Conservation (phyloP, 2,797 vertebrate genomes). For the Enteromius treurensis region DNA sequence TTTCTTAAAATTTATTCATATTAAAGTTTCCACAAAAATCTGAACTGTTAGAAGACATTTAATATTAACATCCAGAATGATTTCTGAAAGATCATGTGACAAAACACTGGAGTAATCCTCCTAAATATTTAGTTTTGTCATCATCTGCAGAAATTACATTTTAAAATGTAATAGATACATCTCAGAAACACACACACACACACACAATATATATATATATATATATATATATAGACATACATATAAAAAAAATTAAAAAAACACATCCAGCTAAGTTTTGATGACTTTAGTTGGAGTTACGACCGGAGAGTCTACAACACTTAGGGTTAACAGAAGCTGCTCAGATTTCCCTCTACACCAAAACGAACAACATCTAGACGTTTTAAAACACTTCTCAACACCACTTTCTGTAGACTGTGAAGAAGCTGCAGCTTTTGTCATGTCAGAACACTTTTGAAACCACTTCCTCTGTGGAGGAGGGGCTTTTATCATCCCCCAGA, state of each 20-base stretch:
- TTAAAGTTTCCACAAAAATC: neutral
- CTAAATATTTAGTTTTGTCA: neutral
- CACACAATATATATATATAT: too few relatives aligned
- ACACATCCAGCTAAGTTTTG: neutral
- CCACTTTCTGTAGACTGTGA: conserved; percentile 53
- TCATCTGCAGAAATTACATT: neutral
- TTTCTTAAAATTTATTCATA: too few relatives aligned
- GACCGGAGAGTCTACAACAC: neutral
- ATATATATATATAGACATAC: neutral
- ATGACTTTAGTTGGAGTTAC: neutral
- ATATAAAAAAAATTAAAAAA: too few relatives aligned
- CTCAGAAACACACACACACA: neutral
- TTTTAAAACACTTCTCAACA: neutral
- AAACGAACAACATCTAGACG: neutral
- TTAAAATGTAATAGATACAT: neutral
- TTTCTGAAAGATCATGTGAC: neutral
- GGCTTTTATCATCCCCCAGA: conserved; percentile 45
- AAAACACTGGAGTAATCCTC: neutral
- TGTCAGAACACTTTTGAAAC: conserved; percentile 37
- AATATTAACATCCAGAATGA: neutral
- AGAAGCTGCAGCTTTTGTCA: conserved; percentile 29
- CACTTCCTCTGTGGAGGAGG: conserved; percentile 41
- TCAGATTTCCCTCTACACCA: neutral
- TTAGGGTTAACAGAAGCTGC: neutral
- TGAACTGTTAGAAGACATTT: neutral